Evolutionary conservation across 2,113 vertebrate genomes (phyloP).

Genomic region (Microtus oregoni): DNA sequence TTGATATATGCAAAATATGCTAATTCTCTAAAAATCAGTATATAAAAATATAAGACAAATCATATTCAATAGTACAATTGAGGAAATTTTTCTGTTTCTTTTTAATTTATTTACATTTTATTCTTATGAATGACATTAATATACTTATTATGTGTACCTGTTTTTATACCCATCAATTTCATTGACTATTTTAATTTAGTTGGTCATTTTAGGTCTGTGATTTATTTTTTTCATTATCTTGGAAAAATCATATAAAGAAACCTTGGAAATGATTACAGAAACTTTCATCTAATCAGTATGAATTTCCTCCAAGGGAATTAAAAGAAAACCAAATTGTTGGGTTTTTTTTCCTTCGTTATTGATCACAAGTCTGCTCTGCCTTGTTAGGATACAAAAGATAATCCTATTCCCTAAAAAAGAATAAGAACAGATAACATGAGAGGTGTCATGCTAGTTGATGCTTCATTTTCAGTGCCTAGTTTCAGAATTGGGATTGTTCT

Average conservation of each 20-base stretch:
- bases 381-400: constrained; percentile 28
- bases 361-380: constrained; percentile 12
- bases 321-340: constrained; percentile 29
- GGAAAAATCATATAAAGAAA: constrained; percentile 59
- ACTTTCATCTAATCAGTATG: constrained; percentile 48
- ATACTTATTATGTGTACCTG: neutral
- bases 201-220: neutral
- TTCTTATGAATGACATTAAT: neutral
- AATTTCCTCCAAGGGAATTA: constrained; percentile 53
- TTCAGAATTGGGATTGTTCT: neutral
- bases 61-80: neutral
- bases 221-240: constrained; percentile 39
- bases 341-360: constrained; percentile 18
- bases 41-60: constrained; percentile 1
- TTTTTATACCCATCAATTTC: constrained; percentile 1
- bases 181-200: neutral
- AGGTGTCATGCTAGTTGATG: neutral
- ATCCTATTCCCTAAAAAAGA: neutral
- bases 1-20: neutral
- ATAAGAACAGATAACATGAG: neutral
- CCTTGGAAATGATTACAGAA: constrained; percentile 60
- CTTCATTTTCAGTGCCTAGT: neutral
- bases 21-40: constrained; percentile 26
- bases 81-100: neutral
- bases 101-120: constrained; percentile 6